Base-by-base conservation (phyloP, 1,140 invertebrate genomes). In the Brachionus asplanchnoidis region DNA sequence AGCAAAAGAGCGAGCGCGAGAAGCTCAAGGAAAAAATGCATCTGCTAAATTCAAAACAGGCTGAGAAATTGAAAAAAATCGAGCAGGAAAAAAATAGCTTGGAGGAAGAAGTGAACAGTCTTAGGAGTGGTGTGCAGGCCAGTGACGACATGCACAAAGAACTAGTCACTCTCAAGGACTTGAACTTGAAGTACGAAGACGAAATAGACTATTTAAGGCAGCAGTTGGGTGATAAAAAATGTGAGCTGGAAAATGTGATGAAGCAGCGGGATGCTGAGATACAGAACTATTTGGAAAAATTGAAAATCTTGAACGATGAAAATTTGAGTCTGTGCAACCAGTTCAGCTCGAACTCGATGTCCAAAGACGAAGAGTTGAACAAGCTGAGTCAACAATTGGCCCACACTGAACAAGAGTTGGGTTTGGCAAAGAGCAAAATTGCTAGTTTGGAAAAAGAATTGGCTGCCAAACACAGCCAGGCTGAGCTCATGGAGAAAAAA, bases 11-110 rank as follows among this genome's bases (percentile, higher is more conserved):
- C 17, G 79, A 82, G 32, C 36, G 65, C 9, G 53, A 40, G 3
- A 82, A 82, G 60, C 20, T 82, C 1, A 82, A 82, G 60, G 56
- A 82, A 46, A 82, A 82, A 82, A 82, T 82, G 79, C n/a, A 3
- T 1, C 28, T 65, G 6, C n/a, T 82, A 5, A 82, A 40, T 17
- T 44, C 53, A 14, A 82, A 82, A n/a, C 79, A 82, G 36, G 17
- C 28, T 12, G 79, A 82, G 60, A 60, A 28, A n/a, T 9, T 82
- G 7, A 60, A 68, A 23, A 44, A 46, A 60, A 28, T 82, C 5
- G 50, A 82, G 65, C 23, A 82, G 20, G 53, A 68, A 40, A 82
- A 82, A 28, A 80, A 46, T 0, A 3, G 2, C 9, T 14, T 82
- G 8, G 53, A 82, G 44, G 0, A 23, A 7, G 53, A 82, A 8